A percentile compares a stretch with the other conserved stretches of the same genome.
Conservation (phyloP, 1,140 invertebrate genomes). For the Atopsyche davidsoni region DNA sequence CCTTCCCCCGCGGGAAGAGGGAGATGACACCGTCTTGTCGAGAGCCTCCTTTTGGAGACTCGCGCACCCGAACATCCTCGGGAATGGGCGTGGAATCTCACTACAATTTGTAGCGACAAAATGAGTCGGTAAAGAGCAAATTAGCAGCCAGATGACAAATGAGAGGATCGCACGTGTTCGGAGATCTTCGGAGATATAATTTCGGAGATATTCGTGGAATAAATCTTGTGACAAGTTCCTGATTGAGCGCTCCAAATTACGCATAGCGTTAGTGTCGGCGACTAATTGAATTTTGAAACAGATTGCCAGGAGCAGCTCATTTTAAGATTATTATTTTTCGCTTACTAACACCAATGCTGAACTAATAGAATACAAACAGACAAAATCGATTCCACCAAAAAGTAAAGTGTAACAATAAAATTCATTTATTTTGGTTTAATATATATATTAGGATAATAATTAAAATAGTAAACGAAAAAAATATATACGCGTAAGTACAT, state of each 20-base stretch:
- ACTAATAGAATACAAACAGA: too few relatives aligned
- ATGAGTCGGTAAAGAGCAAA: slow-evolving; percentile 22
- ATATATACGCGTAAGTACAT: too few relatives aligned
- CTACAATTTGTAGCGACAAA: slow-evolving; percentile 20
- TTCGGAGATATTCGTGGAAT: neutral
- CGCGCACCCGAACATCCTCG: slow-evolving; percentile 20
- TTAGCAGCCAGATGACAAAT: slow-evolving; percentile 27
- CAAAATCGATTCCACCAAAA: too few relatives aligned
- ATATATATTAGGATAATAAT: too few relatives aligned
- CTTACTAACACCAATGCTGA: too few relatives aligned
- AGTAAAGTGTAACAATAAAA: too few relatives aligned
- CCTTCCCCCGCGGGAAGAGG: neutral
- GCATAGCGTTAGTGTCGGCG: slow-evolving; percentile 7
- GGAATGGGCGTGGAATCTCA: slow-evolving; percentile 22
- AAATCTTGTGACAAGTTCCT: slow-evolving; percentile 16
- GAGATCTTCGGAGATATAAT: neutral
- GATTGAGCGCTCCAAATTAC: slow-evolving; percentile 26
- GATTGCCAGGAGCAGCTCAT: too few relatives aligned
- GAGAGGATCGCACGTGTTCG: slow-evolving; percentile 19
- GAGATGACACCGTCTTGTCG: slow-evolving; percentile 4
- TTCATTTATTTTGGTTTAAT: too few relatives aligned
- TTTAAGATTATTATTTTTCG: too few relatives aligned
- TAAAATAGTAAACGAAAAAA: too few relatives aligned
- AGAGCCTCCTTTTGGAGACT: slow-evolving; percentile 5
- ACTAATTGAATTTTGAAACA: too few relatives aligned